Evolutionary conservation across 2,113 vertebrate species (phyloP).

Genomic region (Lagopus leucura): DNA sequence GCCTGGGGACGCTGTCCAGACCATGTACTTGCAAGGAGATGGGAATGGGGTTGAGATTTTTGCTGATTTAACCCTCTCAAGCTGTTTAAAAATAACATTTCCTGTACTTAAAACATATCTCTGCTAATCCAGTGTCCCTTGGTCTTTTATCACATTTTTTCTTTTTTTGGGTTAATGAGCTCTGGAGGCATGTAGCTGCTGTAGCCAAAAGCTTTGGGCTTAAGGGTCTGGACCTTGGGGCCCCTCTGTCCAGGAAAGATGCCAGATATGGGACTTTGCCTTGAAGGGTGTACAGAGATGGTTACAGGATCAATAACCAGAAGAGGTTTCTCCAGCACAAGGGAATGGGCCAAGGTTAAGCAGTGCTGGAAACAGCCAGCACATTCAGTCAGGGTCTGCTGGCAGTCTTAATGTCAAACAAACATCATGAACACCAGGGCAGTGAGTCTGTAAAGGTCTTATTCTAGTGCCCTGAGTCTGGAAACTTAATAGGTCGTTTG

Average conservation of each 20-base stretch:
- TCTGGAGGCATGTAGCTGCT: background rate
- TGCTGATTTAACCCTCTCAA: conserved; percentile 60
- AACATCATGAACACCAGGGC: background rate
- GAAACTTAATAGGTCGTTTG: background rate
- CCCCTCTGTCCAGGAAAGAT: background rate
- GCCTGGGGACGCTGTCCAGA: conserved; percentile 14
- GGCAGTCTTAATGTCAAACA: background rate
- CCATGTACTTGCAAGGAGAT: background rate
- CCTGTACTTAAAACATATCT: conserved; percentile 34
- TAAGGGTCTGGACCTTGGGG: background rate
- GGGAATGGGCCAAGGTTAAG: background rate
- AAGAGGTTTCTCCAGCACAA: background rate
- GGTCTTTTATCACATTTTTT: background rate
- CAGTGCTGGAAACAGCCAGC: background rate
- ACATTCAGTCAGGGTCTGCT: background rate
- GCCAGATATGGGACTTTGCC: background rate
- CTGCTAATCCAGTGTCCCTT: background rate
- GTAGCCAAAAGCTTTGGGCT: background rate
- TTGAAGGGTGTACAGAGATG: background rate
- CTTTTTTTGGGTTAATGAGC: background rate
- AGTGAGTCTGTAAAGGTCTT: background rate
- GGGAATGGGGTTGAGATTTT: background rate
- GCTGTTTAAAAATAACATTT: conserved; percentile 62
- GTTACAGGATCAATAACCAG: background rate
- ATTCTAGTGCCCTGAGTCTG: background rate